Conservation (phyloP, 2,888 invertebrate genomes). For the Epirrhoe tristata region DNA sequence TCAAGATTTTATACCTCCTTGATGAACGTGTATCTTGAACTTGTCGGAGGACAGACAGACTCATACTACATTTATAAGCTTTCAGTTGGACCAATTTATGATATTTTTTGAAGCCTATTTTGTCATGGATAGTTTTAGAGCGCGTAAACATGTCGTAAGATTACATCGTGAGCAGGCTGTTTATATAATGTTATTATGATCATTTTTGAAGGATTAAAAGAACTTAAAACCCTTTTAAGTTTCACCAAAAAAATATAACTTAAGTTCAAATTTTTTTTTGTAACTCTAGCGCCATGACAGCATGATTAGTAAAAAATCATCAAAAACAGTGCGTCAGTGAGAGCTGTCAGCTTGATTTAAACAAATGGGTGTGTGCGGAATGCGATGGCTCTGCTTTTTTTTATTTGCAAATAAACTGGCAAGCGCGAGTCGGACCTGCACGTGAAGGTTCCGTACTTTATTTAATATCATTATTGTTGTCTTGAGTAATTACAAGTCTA, state of each 20-base stretch:
- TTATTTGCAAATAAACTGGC: constrained; percentile 18
- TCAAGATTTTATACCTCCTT: constrained; percentile 7
- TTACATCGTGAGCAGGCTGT: too few relatives aligned
- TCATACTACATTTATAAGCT: background rate
- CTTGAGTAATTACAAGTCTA: too few relatives aligned
- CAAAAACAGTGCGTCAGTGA: background rate
- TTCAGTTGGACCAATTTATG: background rate
- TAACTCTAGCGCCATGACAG: background rate
- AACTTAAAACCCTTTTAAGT: background rate
- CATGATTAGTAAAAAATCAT: constrained; percentile 3
- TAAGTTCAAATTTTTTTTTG: background rate
- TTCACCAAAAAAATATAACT: background rate
- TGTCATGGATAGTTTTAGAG: too few relatives aligned
- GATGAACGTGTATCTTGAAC: background rate
- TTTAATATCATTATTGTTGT: too few relatives aligned
- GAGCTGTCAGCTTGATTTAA: constrained; percentile 6
- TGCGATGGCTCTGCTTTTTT: constrained; percentile 18
- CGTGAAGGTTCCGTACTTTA: too few relatives aligned
- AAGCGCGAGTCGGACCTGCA: too few relatives aligned
- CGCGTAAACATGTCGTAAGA: too few relatives aligned
- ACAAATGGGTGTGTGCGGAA: constrained; percentile 1
- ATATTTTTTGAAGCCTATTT: too few relatives aligned
- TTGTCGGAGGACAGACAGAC: background rate
- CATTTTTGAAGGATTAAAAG: background rate
- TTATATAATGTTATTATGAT: too few relatives aligned